These are phyloP conservation scores for Anguilla obscura DNA, from an alignment of 2,797 vertebrate species.

Conservation along the genomic window DNA sequence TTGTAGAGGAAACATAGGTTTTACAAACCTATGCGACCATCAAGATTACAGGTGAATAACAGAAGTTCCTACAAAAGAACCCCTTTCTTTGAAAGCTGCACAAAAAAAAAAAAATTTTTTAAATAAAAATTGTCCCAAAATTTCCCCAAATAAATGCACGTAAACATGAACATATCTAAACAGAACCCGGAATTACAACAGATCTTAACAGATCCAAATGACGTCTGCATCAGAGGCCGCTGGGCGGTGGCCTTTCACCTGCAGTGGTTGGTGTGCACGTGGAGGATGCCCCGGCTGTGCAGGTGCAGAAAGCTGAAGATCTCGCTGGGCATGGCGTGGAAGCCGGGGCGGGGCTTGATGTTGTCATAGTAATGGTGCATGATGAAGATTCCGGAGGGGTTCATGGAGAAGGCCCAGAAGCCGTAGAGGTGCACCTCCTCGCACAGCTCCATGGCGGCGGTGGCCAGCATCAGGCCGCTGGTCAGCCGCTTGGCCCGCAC, in stretches of 20 bases:
- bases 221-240: background rate
- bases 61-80: slow-evolving; percentile 35
- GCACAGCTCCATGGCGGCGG: slow-evolving; percentile 92
- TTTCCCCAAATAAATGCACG: background rate
- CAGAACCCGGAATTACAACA: background rate
- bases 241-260: slow-evolving; percentile 65
- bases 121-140: slow-evolving; percentile 17
- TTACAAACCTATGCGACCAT: slow-evolving; percentile 46
- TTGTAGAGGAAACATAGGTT: slow-evolving; percentile 39
- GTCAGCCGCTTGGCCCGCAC: slow-evolving; percentile 91
- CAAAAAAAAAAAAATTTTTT: slow-evolving; percentile 25
- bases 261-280: slow-evolving; percentile 89
- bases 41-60: slow-evolving; percentile 51
- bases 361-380: slow-evolving; percentile 99
- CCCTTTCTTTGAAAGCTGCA: slow-evolving; percentile 35
- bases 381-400: slow-evolving; percentile 90
- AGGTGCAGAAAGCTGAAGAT: slow-evolving; percentile 97
- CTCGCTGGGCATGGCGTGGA: slow-evolving; percentile 97
- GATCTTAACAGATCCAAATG: background rate
- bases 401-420: slow-evolving; percentile 98
- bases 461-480: slow-evolving; percentile 93
- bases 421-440: slow-evolving; percentile 97
- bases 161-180: background rate
- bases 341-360: slow-evolving; percentile 93
- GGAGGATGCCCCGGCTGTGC: slow-evolving; percentile 91